Percentiles rank a stretch among this genome's conserved stretches.
Conservation (phyloP, 2,888 invertebrate species). For the Uloborus plumipes region DNA sequence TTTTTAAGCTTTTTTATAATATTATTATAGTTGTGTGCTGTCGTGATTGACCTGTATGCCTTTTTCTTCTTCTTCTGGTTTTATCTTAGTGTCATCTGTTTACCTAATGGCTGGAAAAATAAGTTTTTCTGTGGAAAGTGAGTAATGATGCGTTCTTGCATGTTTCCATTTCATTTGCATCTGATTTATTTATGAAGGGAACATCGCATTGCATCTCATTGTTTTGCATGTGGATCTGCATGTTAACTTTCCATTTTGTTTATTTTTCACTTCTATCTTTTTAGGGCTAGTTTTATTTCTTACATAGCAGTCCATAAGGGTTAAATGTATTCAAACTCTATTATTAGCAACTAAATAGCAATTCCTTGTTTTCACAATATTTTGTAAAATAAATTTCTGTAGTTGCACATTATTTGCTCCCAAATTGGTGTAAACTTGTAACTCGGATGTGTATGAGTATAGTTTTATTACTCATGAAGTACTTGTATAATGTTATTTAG, state of each 20-base stretch:
- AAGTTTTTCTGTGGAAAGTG: conserved; percentile 46
- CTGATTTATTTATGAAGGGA: background rate
- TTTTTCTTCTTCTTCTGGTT: conserved; percentile 20
- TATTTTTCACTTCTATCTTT: background rate
- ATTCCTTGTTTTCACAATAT: too few relatives aligned
- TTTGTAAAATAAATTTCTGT: too few relatives aligned
- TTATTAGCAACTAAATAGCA: too few relatives aligned
- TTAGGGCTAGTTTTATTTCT: background rate
- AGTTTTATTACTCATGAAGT: too few relatives aligned
- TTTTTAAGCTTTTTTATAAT: background rate
- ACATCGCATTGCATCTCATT: too few relatives aligned
- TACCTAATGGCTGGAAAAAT: conserved; percentile 34
- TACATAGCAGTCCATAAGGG: too few relatives aligned
- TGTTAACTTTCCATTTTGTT: background rate
- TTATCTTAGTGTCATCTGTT: conserved; percentile 53
- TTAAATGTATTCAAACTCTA: too few relatives aligned
- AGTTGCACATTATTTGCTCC: too few relatives aligned
- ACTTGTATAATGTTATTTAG: too few relatives aligned
- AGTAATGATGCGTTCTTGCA: conserved; percentile 23
- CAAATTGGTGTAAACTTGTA: too few relatives aligned
- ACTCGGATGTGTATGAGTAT: too few relatives aligned
- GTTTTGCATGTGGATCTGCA: background rate
- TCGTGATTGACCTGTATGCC: conserved; percentile 2
- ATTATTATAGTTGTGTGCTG: background rate
- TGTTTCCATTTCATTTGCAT: background rate